Evolutionary conservation across 2,888 invertebrate species (phyloP).

Genomic region (Dyspetes luteomarginatus): DNA sequence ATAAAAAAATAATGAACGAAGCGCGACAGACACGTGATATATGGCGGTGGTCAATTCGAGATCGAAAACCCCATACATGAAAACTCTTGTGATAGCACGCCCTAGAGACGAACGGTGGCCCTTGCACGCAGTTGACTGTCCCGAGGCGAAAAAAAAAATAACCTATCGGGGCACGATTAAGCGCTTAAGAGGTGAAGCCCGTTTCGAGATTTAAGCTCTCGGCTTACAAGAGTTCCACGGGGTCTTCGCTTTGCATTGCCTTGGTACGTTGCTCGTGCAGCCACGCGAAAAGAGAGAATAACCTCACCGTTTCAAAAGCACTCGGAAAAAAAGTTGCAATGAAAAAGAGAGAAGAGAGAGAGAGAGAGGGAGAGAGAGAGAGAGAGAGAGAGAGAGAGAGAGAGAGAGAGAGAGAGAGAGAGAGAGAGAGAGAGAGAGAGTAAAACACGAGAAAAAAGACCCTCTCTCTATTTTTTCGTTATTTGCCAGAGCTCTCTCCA

Average conservation of each 20-base stretch:
- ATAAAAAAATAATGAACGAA: no score
- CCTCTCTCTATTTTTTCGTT: conserved; percentile 45
- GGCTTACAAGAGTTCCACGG: conserved; percentile 67
- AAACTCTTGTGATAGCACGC: neutral
- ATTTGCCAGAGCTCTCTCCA: conserved; percentile 23
- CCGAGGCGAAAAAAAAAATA: conserved; percentile 63
- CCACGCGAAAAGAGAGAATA: conserved; percentile 35
- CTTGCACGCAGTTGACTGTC: conserved; percentile 34
- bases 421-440: conserved; percentile 19
- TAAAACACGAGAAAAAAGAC: no score
- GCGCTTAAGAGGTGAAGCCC: conserved; percentile 72
- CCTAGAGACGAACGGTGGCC: conserved; percentile 30
- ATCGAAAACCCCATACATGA: no score
- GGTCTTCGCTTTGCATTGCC: conserved; percentile 46
- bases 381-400: conserved; percentile 20
- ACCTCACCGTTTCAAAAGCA: conserved; percentile 29
- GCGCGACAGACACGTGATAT: no score
- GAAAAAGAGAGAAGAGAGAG: conserved; percentile 13
- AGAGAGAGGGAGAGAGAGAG: neutral
- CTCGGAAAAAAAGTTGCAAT: neutral
- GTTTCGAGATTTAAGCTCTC: conserved; percentile 73
- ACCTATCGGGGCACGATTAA: conserved; percentile 73
- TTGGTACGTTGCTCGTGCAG: neutral
- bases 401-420: conserved; percentile 32
- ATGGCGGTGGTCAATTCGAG: no score